Conservation (phyloP, 1,140 invertebrate genomes). For the Aphelenchoides fujianensis region DNA sequence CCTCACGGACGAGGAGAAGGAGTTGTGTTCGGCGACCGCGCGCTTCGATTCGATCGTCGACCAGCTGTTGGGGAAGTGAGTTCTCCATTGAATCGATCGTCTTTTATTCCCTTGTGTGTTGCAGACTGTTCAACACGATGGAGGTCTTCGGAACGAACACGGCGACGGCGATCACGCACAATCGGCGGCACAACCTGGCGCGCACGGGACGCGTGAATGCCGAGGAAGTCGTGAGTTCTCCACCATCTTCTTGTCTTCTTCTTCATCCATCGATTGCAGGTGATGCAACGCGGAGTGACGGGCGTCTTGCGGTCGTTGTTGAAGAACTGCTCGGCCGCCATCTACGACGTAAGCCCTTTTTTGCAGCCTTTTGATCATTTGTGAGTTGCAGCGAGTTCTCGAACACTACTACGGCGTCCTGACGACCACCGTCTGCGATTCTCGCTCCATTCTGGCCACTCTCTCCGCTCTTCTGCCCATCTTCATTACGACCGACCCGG, state of each 20-base stretch:
- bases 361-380: too few species aligned
- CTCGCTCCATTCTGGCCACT: constrained; percentile 72
- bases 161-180: constrained; percentile 13
- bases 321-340: constrained; percentile 69
- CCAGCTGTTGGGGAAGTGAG: constrained; percentile 79
- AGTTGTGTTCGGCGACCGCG: constrained; percentile 70
- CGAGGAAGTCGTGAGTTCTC: constrained; percentile 72
- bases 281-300: constrained; percentile 72
- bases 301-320: constrained; percentile 71
- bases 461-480: not conserved
- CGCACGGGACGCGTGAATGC: constrained; percentile 64
- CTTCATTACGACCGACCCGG: constrained; percentile 33
- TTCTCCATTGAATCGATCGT: too few species aligned
- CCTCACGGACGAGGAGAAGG: constrained; percentile 70
- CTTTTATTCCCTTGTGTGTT: too few species aligned
- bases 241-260: too few species aligned
- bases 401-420: constrained; percentile 74
- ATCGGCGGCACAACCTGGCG: constrained; percentile 25
- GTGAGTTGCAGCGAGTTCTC: constrained; percentile 68
- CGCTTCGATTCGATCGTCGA: constrained; percentile 83
- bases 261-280: too few species aligned
- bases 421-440: constrained; percentile 74
- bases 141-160: constrained; percentile 44
- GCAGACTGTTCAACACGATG: constrained; percentile 55
- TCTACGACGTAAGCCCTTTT: constrained; percentile 67